Conservation (phyloP, 2,113 vertebrate genomes). For the Brachypodius melanocephalos region DNA sequence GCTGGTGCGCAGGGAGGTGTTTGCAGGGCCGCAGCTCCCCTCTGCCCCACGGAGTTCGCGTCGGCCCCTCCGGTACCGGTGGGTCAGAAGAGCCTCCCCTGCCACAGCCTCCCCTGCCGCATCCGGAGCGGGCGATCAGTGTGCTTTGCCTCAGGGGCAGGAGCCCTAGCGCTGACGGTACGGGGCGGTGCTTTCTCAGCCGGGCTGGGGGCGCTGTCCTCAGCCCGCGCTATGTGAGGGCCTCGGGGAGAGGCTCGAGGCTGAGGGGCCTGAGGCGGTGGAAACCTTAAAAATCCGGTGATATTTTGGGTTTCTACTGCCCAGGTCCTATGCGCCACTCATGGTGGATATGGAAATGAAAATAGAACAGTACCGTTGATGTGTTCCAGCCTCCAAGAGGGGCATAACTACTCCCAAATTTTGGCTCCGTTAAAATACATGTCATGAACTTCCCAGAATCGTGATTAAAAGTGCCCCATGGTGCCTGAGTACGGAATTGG, state of each 20-base stretch:
- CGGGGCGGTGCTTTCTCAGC: neutral
- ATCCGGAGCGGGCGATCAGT: neutral
- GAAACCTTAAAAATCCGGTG: neutral
- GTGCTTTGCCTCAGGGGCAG: neutral
- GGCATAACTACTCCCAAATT: too few relatives aligned
- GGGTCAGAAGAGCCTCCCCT: neutral
- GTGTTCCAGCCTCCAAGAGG: neutral
- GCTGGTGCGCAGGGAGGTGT: neutral
- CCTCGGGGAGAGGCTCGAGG: neutral
- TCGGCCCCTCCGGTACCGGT: neutral
- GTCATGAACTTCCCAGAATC: neutral
- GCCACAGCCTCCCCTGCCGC: too few relatives aligned
- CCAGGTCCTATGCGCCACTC: rapidly evolving
- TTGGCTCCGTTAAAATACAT: neutral
- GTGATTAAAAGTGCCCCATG: neutral
- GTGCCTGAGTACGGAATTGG: neutral
- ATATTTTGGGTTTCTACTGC: rapidly evolving
- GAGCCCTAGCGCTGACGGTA: neutral
- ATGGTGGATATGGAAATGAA: neutral
- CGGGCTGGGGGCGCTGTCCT: neutral
- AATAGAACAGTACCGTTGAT: rapidly evolving
- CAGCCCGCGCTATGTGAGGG: neutral
- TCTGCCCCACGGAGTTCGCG: neutral
- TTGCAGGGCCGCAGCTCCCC: neutral
- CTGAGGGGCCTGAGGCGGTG: neutral